Evolutionary conservation across 2,797 vertebrate species (phyloP), one percentile per base, ranked within the genome.

Genomic region (Protonibea diacanthus): DNA sequence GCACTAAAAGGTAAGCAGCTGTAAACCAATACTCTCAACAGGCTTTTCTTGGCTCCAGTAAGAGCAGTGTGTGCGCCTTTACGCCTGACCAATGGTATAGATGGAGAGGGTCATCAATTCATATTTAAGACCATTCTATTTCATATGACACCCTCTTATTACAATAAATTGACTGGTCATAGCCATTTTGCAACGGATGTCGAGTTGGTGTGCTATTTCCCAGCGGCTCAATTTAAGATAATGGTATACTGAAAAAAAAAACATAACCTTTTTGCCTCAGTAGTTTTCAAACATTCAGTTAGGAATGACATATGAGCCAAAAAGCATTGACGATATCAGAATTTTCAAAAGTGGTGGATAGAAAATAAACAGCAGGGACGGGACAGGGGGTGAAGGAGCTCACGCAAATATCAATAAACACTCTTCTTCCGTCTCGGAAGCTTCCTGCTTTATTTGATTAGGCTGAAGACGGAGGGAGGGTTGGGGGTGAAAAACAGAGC

Each of bases 371-470:
- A 90, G 70, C 74, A 69, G 71, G 62, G 89, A 96, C 70, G 56
- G 83, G 86, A 95, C 95, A 91, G 93, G 91, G 88, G 89, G 85
- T 80, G 87, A 85, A 84, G 79, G 83, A 90, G 89, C 90, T 86
- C 87, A 87, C 93, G 83, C 95, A 96, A 98, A 97, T 94, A 95
- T 95, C 95, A 96, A 97, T 96, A 97, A 98, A 98, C 96, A 96
- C 96, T 95, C 96, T 95, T 95, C 97, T 97, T 98, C 97, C 96
- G 97, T 95, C 96, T 97, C 95, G 94, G 96, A 97, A 97, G 97
- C 96, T 96, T 97, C 93, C 95, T 96, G 94, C 97, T 97, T 95
- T 96, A 99, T 99, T 98, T 98, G 97, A 99, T 98, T 99, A 98
- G 96, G 96, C 93, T 44, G 94, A 96, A 93, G 84, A 88, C 6